Conservation (phyloP, 1,140 invertebrate species). For the Hycleus phaleratus region DNA sequence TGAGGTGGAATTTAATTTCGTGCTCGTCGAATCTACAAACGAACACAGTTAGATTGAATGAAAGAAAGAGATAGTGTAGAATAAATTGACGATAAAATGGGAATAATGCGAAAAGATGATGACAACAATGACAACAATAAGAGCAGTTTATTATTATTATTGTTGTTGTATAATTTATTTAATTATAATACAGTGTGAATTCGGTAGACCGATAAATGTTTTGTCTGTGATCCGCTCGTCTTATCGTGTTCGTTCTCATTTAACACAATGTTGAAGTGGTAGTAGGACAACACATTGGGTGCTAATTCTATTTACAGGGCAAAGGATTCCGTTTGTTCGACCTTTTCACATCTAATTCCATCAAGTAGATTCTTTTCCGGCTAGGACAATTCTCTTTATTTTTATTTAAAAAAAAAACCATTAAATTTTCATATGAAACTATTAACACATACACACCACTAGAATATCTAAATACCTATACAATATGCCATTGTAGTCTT, state of each 20-base stretch:
- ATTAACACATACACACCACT: not conserved
- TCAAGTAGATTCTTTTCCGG: conserved; percentile 12
- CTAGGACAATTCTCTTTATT: too few relatives aligned
- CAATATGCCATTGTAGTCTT: too few relatives aligned
- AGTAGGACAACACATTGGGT: conserved; percentile 33
- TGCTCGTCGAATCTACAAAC: conserved; percentile 24
- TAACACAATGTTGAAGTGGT: conserved; percentile 16
- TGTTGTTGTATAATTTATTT: conserved; percentile 34
- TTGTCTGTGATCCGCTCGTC: conserved; percentile 1
- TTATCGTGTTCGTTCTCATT: not conserved
- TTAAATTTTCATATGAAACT: not conserved
- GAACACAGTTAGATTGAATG: conserved; percentile 12
- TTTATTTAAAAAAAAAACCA: too few relatives aligned
- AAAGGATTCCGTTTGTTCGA: conserved; percentile 28
- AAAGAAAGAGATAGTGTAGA: not conserved
- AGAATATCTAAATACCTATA: too few relatives aligned
- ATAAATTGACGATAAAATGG: not conserved
- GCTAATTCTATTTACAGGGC: conserved; percentile 34
- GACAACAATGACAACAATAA: not conserved
- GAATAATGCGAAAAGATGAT: not conserved
- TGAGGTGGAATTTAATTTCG: conserved; percentile 36
- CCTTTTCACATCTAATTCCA: conserved; percentile 33
- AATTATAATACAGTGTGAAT: conserved; percentile 25
- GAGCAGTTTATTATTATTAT: conserved; percentile 4
- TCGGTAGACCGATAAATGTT: conserved; percentile 14